Evolutionary conservation across 2,888 invertebrate genomes (phyloP).

Genomic region (Dasysyrphus tricinctus): DNA sequence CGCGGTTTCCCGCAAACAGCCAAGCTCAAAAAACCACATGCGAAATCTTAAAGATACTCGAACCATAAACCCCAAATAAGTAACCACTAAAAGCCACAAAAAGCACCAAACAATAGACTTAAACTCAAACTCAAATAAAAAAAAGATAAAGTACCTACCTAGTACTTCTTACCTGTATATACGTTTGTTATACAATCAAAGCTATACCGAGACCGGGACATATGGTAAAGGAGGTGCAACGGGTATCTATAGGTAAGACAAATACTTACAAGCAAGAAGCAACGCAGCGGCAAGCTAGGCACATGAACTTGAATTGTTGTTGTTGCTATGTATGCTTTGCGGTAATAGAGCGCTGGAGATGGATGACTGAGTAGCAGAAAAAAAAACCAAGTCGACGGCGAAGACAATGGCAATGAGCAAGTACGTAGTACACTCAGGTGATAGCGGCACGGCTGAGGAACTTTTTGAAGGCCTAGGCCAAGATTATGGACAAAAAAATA

Average conservation of each 20-base stretch:
- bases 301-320: conserved; percentile 72
- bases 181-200: conserved; percentile 62
- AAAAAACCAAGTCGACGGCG: conserved; percentile 23
- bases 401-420: conserved; percentile 72
- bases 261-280: conserved; percentile 21
- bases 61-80: conserved; percentile 32
- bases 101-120: conserved; percentile 55
- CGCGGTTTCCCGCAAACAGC: background rate
- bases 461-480: conserved; percentile 76
- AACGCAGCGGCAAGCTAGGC: conserved; percentile 67
- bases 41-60: conserved; percentile 49
- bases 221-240: conserved; percentile 2
- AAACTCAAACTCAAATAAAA: conserved; percentile 20
- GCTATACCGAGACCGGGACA: conserved; percentile 7
- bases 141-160: conserved; percentile 46
- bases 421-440: conserved; percentile 51
- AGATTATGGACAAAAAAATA: conserved; percentile 67
- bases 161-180: background rate
- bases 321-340: conserved; percentile 58
- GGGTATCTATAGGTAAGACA: conserved; percentile 56
- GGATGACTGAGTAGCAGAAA: conserved; percentile 63
- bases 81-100: conserved; percentile 12
- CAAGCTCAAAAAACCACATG: conserved; percentile 55
- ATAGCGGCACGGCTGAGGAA: conserved; percentile 56
- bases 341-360: conserved; percentile 66